Conservation (phyloP, 2,888 invertebrate species). For the Bedellia somnulentella region DNA sequence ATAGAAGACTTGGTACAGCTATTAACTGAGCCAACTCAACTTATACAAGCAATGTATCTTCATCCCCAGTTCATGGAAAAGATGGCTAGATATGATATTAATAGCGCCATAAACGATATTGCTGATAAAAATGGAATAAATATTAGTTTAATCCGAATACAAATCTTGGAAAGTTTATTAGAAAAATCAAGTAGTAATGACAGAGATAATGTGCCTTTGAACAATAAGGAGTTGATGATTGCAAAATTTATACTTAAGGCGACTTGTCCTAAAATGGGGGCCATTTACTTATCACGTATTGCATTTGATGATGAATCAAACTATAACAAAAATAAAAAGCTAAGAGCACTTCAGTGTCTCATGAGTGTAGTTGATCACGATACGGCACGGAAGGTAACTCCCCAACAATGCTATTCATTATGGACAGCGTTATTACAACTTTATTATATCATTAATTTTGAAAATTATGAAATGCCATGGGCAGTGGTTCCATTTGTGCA, state of each 20-base stretch:
- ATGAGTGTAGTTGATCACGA: slow-evolving; percentile 49
- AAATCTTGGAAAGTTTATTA: slow-evolving; percentile 47
- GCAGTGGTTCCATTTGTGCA: slow-evolving; percentile 39
- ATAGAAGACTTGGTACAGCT: slow-evolving; percentile 45
- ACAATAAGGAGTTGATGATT: slow-evolving; percentile 35
- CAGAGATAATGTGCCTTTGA: slow-evolving; percentile 23
- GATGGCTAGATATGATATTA: slow-evolving; percentile 41
- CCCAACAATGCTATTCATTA: slow-evolving; percentile 33
- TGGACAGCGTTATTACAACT: slow-evolving; percentile 45
- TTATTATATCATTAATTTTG: slow-evolving; percentile 35
- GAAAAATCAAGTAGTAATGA: slow-evolving; percentile 27
- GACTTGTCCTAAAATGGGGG: slow-evolving; percentile 54
- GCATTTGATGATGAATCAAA: slow-evolving; percentile 50
- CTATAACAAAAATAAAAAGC: slow-evolving; percentile 44
- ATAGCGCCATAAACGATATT: slow-evolving; percentile 49
- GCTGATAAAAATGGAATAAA: slow-evolving; percentile 52
- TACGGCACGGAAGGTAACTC: slow-evolving; percentile 44
- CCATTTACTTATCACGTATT: slow-evolving; percentile 49
- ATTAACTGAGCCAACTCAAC: slow-evolving; percentile 41
- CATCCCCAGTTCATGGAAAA: slow-evolving; percentile 43
- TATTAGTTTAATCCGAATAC: slow-evolving; percentile 45
- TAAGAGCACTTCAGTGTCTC: slow-evolving; percentile 49
- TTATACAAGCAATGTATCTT: slow-evolving; percentile 45
- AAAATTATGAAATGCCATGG: slow-evolving; percentile 51
- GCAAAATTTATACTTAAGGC: slow-evolving; percentile 53